A percentile compares a stretch with the other conserved stretches of the same genome.
phyloP scores from a whole-genome alignment of 2,888 invertebrate species.

The Philopedon plagiatum region DNA sequence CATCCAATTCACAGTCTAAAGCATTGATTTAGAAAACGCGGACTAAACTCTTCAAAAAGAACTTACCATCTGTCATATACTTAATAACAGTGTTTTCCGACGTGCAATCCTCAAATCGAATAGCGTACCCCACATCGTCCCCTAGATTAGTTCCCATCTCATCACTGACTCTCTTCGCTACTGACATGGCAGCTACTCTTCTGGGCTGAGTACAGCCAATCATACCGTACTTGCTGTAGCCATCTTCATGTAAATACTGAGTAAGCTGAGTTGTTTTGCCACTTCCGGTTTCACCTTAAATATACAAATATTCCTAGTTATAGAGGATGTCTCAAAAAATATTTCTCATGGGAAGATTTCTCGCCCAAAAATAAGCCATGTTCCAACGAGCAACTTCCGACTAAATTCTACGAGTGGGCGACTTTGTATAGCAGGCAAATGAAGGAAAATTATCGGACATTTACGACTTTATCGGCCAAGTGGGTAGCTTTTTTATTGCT shows the following conservation, averaged over 20 bases:
- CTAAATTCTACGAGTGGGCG: too few species aligned
- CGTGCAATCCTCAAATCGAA: conserved; percentile 99
- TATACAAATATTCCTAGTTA: conserved; percentile 4
- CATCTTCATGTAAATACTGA: conserved; percentile 97
- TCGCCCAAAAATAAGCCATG: too few species aligned
- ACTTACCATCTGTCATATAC: conserved; percentile 97
- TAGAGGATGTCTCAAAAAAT: too few species aligned
- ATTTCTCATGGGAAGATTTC: too few species aligned
- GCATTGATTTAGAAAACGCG: too few species aligned
- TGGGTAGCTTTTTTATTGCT: too few species aligned
- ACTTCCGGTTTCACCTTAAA: conserved; percentile 86
- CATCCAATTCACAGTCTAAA: too few species aligned
- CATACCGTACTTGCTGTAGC: conserved; percentile 87
- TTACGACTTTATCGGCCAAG: too few species aligned
- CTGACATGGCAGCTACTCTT: conserved; percentile 99
- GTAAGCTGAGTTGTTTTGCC: conserved; percentile 99
- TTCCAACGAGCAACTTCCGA: too few species aligned
- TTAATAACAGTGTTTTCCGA: conserved; percentile 93
- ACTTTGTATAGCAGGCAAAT: too few species aligned
- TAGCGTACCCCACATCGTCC: conserved; percentile 97
- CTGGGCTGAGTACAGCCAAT: conserved; percentile 99
- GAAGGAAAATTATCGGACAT: too few species aligned
- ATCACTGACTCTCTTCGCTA: conserved; percentile 98
- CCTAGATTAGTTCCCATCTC: conserved; percentile 82
- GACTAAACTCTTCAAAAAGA: too few species aligned